Base-by-base conservation (phyloP, 2,113 vertebrate genomes). In the Gymnorhina tibicen region DNA sequence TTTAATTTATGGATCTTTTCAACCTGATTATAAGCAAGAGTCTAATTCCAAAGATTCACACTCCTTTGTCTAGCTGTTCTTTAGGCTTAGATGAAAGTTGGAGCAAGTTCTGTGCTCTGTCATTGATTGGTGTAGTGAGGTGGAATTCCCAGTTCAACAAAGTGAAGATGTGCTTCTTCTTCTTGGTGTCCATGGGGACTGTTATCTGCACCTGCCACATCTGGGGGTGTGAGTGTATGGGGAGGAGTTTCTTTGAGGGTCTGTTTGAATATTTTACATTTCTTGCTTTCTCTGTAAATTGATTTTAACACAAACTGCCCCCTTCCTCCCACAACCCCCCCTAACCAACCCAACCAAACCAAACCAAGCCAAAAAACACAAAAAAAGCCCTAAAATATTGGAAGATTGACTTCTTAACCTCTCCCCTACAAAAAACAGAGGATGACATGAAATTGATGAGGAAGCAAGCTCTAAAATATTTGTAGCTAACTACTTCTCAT, bases 191-290 rank as follows among this genome's bases (percentile, higher is more conserved):
- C 62, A 8, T 53, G 16, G 16, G 11, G 11, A 50, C 5, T 39
- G 3, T 14, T n/a, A 46, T 16, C 13, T 55, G 15, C 50, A 44
- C 5, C 39, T 80, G 53, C 10, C 27, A 22, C 21, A 46, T 35
- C 18, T 19, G 4, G 4, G 1, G 2, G 0, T 20, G 9, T 6
- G 13, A 24, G 9, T 3, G 2, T 26, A 13, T 8, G 8, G 5
- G 7, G 3, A 56, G 23, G 10, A 49, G 7, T 35, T 59, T 72
- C 42, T 91, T 12, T 55, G 56, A 53, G 32, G 6, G 9, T 60
- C 27, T 4, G 18, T 77, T 55, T 74, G 12, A 55, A 35, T 2
- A 3, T 37, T 81, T 87, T 64, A 5, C 5, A 10, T 58, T 66
- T 60, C 8, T 14, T 64, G 10, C 4, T 78, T 69, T 42, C 23